Evolutionary conservation across 2,113 vertebrate genomes (phyloP).

Genomic region (Sebastes schlegelii): DNA sequence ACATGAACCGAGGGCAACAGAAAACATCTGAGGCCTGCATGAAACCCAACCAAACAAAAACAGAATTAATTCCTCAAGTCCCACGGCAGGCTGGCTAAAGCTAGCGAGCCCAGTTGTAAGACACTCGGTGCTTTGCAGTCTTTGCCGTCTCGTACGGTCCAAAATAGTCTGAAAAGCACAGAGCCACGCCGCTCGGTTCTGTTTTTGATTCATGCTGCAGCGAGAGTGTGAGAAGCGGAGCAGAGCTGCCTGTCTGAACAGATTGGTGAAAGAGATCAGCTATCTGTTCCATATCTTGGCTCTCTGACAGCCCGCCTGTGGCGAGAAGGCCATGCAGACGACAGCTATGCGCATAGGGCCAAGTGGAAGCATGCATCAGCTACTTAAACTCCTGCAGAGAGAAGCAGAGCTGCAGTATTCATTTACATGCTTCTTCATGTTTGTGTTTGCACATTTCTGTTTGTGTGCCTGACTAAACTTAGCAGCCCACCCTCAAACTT

Average conservation of each 20-base stretch:
- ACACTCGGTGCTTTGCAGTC: constrained; percentile 12
- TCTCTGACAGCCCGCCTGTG: constrained; percentile 49
- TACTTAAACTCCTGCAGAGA: not conserved
- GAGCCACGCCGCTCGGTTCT: not conserved
- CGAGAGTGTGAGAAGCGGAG: constrained; percentile 41
- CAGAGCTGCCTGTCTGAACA: constrained; percentile 64
- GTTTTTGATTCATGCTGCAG: constrained; percentile 42
- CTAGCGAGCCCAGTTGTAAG: constrained; percentile 1
- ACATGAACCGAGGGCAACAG: constrained; percentile 1
- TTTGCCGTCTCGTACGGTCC: not conserved
- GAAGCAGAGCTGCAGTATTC: not conserved
- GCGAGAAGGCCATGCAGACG: constrained; percentile 31
- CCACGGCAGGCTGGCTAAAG: constrained; percentile 2
- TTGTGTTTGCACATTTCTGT: constrained; percentile 49
- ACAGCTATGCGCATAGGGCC: constrained; percentile 20
- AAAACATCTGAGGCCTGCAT: constrained; percentile 27
- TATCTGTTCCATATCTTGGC: constrained; percentile 57
- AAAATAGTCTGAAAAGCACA: constrained; percentile 7
- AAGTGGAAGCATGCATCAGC: constrained; percentile 27
- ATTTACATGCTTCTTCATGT: constrained; percentile 33
- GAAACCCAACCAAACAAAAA: constrained; percentile 42
- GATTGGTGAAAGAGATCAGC: constrained; percentile 46
- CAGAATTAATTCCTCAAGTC: constrained; percentile 11
- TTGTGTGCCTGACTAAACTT: constrained; percentile 37
- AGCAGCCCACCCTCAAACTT: constrained; percentile 16